These are phyloP conservation scores for Coremacera marginata DNA, from an alignment of 2,888 invertebrate species.

Conservation along the genomic window DNA sequence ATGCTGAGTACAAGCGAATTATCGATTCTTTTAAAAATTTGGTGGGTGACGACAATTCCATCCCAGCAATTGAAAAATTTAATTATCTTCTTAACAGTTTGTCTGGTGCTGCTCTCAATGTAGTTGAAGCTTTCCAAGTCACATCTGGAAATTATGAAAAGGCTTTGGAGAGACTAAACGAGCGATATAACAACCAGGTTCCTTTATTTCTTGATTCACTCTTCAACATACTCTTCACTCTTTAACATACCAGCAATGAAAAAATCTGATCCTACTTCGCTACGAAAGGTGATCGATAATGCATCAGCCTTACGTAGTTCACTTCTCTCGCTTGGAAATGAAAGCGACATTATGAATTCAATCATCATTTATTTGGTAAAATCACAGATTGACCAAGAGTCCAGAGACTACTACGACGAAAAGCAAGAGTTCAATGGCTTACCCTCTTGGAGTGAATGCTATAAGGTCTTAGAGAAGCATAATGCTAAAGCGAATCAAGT, in stretches of 20 bases:
- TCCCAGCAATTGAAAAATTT: not conserved
- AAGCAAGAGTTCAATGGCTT: not conserved
- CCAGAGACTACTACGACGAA: not conserved
- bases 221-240: too few species aligned
- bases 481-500: not conserved
- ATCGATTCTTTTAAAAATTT: not conserved
- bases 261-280: too few species aligned
- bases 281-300: too few species aligned
- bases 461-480: not conserved
- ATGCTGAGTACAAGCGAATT: not conserved
- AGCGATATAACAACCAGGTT: not conserved
- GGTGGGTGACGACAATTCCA: conserved; percentile 2
- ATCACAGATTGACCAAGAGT: not conserved
- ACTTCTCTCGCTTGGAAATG: conserved; percentile 6
- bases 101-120: not conserved
- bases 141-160: not conserved
- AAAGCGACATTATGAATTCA: not conserved
- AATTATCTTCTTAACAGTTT: not conserved
- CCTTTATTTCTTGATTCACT: not conserved
- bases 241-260: not conserved
- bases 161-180: too few species aligned
- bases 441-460: conserved; percentile 1
- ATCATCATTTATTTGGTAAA: too few species aligned
- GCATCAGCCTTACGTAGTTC: not conserved
- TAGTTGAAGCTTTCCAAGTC: conserved; percentile 8